Base-by-base conservation (phyloP, 1,140 invertebrate species). In the Bombus huntii region DNA sequence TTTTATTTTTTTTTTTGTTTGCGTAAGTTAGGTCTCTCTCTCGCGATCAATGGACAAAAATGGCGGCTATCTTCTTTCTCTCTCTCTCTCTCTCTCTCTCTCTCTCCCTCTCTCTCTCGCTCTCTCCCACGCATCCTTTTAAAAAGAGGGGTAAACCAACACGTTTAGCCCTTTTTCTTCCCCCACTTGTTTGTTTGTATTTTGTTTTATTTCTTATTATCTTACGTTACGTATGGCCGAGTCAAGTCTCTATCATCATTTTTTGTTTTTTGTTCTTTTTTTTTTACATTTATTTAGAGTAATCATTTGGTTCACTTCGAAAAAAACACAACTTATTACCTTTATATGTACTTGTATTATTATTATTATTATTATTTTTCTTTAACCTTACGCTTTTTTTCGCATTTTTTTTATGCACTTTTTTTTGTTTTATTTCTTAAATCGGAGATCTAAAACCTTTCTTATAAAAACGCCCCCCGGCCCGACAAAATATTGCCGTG, bases 401-500 rank as follows among this genome's bases (percentile, higher is more conserved):
- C 39, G 57, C 59, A 31, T 85, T 68, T 79, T 79, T 83, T 42
- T 85, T 81, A 57, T 78, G 18, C 73, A 76, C 37, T 81, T 83
- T 77, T 87, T 28, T 53, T 53, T 59, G 12, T 77, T n/a, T 86
- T 66, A 66, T 83, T 91, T 88, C 90, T 87, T 87, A 81, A 81
- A 83, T 87, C 89, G 86, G 91, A 92, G 90, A 92, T 92, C 91
- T 92, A 91, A 93, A 90, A 92, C 91, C 89, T 85, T 92, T 91
- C 85, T 92, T 95, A 94, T 94, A 95, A 95, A 95, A 95, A 95
- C 91, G 92, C 92, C 89, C 93, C 93, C 91, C 92, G 92, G 91
- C 92, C 90, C 90, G 93, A 93, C 92, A 95, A 95, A 95, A 94
- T 95, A 95, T 94, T 94, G 91, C 93, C 94, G 92, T 92, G 93